A percentile compares a stretch with the other conserved stretches of the same genome.
Conservation (phyloP, 2,888 invertebrate species). For the Eupithecia centaureata region DNA sequence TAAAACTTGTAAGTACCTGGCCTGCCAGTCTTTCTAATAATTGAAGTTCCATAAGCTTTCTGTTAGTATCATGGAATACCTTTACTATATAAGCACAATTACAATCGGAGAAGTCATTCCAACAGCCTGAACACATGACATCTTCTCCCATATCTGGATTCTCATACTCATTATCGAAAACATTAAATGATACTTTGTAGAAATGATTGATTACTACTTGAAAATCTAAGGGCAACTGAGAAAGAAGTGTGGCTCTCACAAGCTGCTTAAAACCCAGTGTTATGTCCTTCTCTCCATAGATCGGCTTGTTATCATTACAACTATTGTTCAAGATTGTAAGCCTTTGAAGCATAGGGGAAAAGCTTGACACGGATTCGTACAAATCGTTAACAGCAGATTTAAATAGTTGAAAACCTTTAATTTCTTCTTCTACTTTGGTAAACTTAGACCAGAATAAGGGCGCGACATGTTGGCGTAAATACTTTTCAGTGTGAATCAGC, state of each 20-base stretch:
- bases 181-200: slow-evolving; percentile 90
- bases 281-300: slow-evolving; percentile 83
- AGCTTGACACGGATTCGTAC: slow-evolving; percentile 82
- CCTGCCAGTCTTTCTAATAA: slow-evolving; percentile 93
- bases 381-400: slow-evolving; percentile 87
- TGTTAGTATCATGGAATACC: slow-evolving; percentile 90
- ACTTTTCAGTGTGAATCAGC: slow-evolving; percentile 81
- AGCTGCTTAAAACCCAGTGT: slow-evolving; percentile 86
- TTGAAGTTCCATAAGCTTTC: slow-evolving; percentile 89
- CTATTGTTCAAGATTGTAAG: slow-evolving; percentile 80
- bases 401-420: slow-evolving; percentile 86
- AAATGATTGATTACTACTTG: slow-evolving; percentile 88
- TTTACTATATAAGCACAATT: slow-evolving; percentile 87
- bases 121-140: slow-evolving; percentile 89
- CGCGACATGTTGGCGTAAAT: slow-evolving; percentile 84
- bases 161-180: slow-evolving; percentile 84
- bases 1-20: slow-evolving; percentile 91
- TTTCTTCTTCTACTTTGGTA: slow-evolving; percentile 76
- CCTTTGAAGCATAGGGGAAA: slow-evolving; percentile 81
- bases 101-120: slow-evolving; percentile 83
- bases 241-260: slow-evolving; percentile 86
- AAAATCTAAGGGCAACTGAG: slow-evolving; percentile 88
- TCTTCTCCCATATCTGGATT: slow-evolving; percentile 83
- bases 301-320: slow-evolving; percentile 71
- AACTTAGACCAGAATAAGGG: slow-evolving; percentile 88